Conservation (phyloP, 2,888 invertebrate species). For the Thelaira solivaga region DNA sequence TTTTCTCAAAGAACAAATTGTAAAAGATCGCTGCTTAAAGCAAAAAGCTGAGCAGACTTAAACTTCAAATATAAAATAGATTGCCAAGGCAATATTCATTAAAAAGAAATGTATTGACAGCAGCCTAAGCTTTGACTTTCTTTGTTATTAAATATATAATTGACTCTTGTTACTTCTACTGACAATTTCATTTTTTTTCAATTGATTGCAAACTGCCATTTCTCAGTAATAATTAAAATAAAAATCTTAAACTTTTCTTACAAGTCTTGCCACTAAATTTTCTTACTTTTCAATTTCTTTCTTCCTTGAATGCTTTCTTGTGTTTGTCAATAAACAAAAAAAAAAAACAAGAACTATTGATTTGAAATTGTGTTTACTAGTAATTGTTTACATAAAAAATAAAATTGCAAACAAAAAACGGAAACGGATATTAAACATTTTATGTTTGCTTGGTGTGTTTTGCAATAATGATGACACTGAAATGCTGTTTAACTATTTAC, state of each 20-base stretch:
- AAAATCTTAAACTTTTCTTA: background rate
- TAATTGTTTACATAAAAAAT: constrained; percentile 18
- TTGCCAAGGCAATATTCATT: too few species aligned
- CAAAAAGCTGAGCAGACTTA: too few species aligned
- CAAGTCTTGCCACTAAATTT: background rate
- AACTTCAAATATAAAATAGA: too few species aligned
- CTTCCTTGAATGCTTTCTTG: constrained; percentile 35
- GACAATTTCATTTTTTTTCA: too few species aligned
- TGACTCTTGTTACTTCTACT: too few species aligned
- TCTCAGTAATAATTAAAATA: too few species aligned
- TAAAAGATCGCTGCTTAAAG: too few species aligned
- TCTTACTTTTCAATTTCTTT: background rate
- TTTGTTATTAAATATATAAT: too few species aligned
- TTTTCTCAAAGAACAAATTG: too few species aligned
- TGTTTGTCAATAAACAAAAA: background rate
- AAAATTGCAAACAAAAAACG: constrained; percentile 13
- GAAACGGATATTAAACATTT: constrained; percentile 59
- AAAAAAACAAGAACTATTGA: background rate
- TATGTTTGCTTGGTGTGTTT: constrained; percentile 25
- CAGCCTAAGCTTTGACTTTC: too few species aligned
- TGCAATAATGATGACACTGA: constrained; percentile 33
- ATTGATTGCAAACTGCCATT: too few species aligned
- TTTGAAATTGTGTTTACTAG: constrained; percentile 18
- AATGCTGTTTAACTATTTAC: constrained; percentile 45
- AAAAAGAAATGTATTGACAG: too few species aligned